A percentile compares a stretch with the other conserved stretches of the same genome.
These are phyloP conservation scores for Achroia grisella DNA, from an alignment of 1,140 invertebrate species.

Conservation along the genomic window DNA sequence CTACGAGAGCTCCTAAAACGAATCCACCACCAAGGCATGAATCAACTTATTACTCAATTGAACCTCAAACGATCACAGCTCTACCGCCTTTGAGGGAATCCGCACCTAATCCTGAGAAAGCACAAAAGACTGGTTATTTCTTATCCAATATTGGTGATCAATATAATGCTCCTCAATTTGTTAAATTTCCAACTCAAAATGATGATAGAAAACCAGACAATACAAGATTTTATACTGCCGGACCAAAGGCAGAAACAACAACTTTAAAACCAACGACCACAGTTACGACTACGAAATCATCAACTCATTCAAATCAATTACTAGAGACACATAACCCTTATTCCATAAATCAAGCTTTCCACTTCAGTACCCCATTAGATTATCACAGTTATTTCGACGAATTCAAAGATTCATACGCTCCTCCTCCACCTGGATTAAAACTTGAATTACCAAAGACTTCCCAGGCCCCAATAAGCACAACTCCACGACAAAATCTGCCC, in stretches of 20 bases:
- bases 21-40: conserved; percentile 28
- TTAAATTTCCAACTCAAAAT: conserved; percentile 29
- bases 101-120: conserved; percentile 17
- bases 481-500: conserved; percentile 14
- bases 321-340: conserved; percentile 67
- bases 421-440: conserved; percentile 22
- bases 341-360: conserved; percentile 67
- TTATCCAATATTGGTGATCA: conserved; percentile 35
- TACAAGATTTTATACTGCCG: conserved; percentile 9
- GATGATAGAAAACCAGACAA: conserved; percentile 14
- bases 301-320: conserved; percentile 48
- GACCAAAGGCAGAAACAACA: conserved; percentile 18
- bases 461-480: conserved; percentile 6
- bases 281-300: conserved; percentile 37
- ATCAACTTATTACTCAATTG: conserved; percentile 56
- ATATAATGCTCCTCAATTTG: conserved; percentile 36
- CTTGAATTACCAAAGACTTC: conserved; percentile 10
- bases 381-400: conserved; percentile 61
- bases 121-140: conserved; percentile 41
- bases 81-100: conserved; percentile 34
- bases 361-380: conserved; percentile 61
- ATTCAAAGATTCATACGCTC: conserved; percentile 41
- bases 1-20: conserved; percentile 43
- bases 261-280: conserved; percentile 26
- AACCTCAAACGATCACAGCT: conserved; percentile 53